Conservation (phyloP, 2,888 invertebrate genomes). For the Stenodera caucasica region DNA sequence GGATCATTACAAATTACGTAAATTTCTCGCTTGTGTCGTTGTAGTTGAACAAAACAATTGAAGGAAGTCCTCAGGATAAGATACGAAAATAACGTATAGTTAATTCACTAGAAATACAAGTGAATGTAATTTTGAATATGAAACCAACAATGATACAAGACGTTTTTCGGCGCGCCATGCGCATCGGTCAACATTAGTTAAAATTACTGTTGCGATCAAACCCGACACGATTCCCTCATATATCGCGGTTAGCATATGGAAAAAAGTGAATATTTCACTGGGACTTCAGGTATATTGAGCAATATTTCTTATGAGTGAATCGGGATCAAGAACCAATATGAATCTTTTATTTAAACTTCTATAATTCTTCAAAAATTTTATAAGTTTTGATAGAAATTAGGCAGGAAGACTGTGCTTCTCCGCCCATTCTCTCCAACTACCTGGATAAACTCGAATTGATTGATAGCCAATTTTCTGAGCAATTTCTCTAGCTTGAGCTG, state of each 20-base stretch:
- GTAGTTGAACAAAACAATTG: not conserved
- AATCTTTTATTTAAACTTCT: no score
- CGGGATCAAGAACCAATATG: no score
- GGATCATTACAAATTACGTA: not conserved
- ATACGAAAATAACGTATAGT: not conserved
- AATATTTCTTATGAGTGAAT: no score
- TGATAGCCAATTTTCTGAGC: slow-evolving; percentile 19
- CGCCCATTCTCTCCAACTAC: slow-evolving; percentile 25
- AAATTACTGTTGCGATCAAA: not conserved
- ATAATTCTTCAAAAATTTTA: no score
- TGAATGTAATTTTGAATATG: slow-evolving; percentile 1
- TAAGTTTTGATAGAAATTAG: not conserved
- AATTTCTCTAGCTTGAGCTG: slow-evolving; percentile 14
- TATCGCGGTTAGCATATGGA: no score
- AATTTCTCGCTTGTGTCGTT: not conserved
- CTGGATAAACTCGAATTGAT: slow-evolving; percentile 15
- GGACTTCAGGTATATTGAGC: no score
- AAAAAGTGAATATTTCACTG: no score
- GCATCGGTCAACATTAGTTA: not conserved
- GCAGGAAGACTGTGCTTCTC: slow-evolving; percentile 1
- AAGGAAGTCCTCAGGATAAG: not conserved
- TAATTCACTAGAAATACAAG: not conserved
- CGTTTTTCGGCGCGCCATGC: not conserved
- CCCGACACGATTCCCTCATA: not conserved
- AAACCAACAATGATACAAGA: not conserved